Base-by-base conservation (phyloP, 2,888 invertebrate species). In the Hydropsyche betteni region DNA sequence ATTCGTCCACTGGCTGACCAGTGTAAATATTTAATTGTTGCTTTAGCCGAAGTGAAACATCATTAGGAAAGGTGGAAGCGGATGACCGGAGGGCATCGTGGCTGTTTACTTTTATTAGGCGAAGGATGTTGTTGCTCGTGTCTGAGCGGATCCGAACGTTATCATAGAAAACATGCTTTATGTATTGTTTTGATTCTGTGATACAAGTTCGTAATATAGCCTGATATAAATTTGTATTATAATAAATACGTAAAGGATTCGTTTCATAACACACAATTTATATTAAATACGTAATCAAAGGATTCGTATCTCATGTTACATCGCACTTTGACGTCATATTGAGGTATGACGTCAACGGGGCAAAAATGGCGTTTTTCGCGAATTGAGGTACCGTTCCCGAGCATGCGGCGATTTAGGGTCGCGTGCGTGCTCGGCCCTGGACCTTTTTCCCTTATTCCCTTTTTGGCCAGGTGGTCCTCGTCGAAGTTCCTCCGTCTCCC, bases 11-110 rank as follows among this genome's bases (percentile, higher is more conserved):
- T n/a, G 10, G 34, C n/a, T 64, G 64, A 64, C 64, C 64, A 64
- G 36, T 64, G 64, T 64, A 64, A 64, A 64, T 64, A 64, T 64
- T 64, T 64, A 64, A 64, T 64, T 64, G 36, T 64, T 64, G 64
- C 64, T 64, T 64, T 36, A 64, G 10, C 64, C 10, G n/a, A 34
- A 10, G 12, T 34, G 64, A 36, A 36, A 64, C 36, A 64, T 36
- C 36, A n/a, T 36, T 34, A 64, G 4, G 64, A 64, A 44, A 64
- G 36, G 61, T 61, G 34, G 61, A 44, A 44, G 61, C 33, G 61
- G n/a, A 36, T 36, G 16, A 24, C 58, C 58, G 16, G 58, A 58
- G 44, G 44, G 2, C 44, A 44, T 44, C 58, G 14, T 14, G 10
- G 16, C 58, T 64, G 64, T 64, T 64, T 24, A 36, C 64, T 36